phyloP scores from a whole-genome alignment of 1,140 invertebrate genomes.

The Goniozus legneri region DNA sequence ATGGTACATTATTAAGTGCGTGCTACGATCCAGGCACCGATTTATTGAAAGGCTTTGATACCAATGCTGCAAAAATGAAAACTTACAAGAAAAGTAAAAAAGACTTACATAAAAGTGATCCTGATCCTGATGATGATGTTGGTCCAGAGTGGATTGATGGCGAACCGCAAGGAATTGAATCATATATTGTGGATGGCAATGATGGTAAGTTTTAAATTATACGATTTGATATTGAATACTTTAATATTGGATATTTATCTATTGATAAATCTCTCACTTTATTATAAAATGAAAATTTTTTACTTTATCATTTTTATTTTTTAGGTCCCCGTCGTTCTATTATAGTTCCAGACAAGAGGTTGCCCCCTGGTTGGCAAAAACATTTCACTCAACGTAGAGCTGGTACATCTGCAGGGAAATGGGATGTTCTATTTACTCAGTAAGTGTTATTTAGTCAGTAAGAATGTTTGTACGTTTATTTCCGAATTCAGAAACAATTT shows the following conservation, averaged over 20 bases:
- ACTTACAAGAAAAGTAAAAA: slow-evolving; percentile 32
- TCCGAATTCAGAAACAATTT: not conserved
- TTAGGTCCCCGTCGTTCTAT: slow-evolving; percentile 57
- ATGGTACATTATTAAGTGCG: slow-evolving; percentile 20
- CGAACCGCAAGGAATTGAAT: slow-evolving; percentile 45
- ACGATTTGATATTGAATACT: no score
- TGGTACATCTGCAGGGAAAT: slow-evolving; percentile 70
- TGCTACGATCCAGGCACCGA: slow-evolving; percentile 34
- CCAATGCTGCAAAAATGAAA: slow-evolving; percentile 23
- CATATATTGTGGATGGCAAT: slow-evolving; percentile 45
- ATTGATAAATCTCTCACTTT: no score
- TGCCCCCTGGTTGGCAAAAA: slow-evolving; percentile 73
- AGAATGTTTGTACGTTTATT: not conserved
- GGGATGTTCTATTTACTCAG: slow-evolving; percentile 75
- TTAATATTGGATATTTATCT: no score
- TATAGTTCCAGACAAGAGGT: slow-evolving; percentile 67
- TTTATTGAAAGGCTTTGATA: slow-evolving; percentile 29
- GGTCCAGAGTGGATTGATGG: slow-evolving; percentile 47
- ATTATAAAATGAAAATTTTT: no score
- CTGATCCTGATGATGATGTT: slow-evolving; percentile 35
- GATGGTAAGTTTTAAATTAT: slow-evolving; percentile 39
- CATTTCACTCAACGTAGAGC: slow-evolving; percentile 67
- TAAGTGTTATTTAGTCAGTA: slow-evolving; percentile 48
- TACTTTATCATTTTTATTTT: slow-evolving; percentile 7
- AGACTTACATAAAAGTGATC: slow-evolving; percentile 26